Conservation (phyloP, 2,888 invertebrate species). For the Caenorhabditis panamensis region DNA sequence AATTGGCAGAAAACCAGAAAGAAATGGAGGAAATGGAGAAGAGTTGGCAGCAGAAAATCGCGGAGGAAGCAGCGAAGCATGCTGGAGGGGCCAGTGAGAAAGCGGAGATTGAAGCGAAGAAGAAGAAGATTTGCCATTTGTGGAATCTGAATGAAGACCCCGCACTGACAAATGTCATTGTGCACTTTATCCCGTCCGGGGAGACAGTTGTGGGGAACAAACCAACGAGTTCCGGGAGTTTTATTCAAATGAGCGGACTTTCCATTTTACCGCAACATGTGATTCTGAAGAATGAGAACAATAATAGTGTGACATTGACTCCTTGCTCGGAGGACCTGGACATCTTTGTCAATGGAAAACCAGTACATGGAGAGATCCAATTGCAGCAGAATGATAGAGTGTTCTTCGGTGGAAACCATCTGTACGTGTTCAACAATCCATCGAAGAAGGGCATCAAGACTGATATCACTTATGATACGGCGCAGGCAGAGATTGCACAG, state of each 20-base stretch:
- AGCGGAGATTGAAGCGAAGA: constrained; percentile 72
- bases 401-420: constrained; percentile 84
- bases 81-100: constrained; percentile 55
- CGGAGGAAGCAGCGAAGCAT: constrained; percentile 76
- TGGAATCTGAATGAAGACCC: constrained; percentile 85
- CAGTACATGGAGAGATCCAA: constrained; percentile 82
- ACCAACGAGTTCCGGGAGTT: constrained; percentile 81
- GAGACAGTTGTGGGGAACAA: constrained; percentile 79
- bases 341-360: constrained; percentile 84
- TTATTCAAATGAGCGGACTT: constrained; percentile 83
- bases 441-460: constrained; percentile 79
- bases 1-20: constrained; percentile 83
- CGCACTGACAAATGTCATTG: constrained; percentile 83
- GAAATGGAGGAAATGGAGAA: constrained; percentile 84
- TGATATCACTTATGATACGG: constrained; percentile 83
- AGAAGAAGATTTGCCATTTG: constrained; percentile 82
- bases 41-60: constrained; percentile 82
- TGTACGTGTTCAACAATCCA: constrained; percentile 84
- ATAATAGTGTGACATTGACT: constrained; percentile 78
- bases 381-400: constrained; percentile 83
- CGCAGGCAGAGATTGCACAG: constrained; percentile 84
- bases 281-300: constrained; percentile 81
- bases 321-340: constrained; percentile 71
- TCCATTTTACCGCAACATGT: constrained; percentile 84
- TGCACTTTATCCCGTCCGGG: constrained; percentile 83